Evolutionary conservation across 2,113 vertebrate genomes (phyloP), one percentile per base, ranked within the genome.

Genomic region (Tupaia chinensis): DNA sequence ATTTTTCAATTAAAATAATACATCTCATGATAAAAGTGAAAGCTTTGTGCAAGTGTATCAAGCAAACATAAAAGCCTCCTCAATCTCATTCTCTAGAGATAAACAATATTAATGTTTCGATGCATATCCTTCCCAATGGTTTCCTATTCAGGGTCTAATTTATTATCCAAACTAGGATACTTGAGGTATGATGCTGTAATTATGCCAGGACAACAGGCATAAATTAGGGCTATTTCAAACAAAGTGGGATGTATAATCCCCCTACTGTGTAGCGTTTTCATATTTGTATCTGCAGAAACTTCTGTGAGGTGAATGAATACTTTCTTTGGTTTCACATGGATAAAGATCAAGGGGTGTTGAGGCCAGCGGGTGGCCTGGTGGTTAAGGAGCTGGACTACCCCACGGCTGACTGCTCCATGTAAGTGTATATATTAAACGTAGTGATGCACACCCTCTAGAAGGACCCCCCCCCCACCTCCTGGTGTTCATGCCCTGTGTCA

Each of bases 11-110:
- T 56, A 61, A 93, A 69, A 16, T 69, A 60, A 27, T 74, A 27
- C 23, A 56, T 95, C n/a, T 80, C 86, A 27, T 53, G 68, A 25
- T 58, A 72, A 92, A 70, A 82, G 60, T 44, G 61, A 87, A 84
- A 87, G 25, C 63, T 89, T 88, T 13, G 72, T 73, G 23, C 27
- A 93, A 3, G 17, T 54, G 22, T 68, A 27, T 70, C 76, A 84
- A 94, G 53, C 23, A 70, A 87, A 89, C 25, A 12, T 9, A 22
- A 74, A 93, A 44, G 32, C 34, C 13, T 81, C 25, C 58, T 94
- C 29, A 9, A 2, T 79, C 27, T 70, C 34, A 14, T 29, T 91
- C 65, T 60, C 13, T 65, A 19, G 54, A 90, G 58, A n/a, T 72
- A 27, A 74, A 58, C 15, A 69, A 0, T 73, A 15, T 44, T 34